phyloP scores from a whole-genome alignment of 2,113 vertebrate genomes.

The Morone chrysops region DNA sequence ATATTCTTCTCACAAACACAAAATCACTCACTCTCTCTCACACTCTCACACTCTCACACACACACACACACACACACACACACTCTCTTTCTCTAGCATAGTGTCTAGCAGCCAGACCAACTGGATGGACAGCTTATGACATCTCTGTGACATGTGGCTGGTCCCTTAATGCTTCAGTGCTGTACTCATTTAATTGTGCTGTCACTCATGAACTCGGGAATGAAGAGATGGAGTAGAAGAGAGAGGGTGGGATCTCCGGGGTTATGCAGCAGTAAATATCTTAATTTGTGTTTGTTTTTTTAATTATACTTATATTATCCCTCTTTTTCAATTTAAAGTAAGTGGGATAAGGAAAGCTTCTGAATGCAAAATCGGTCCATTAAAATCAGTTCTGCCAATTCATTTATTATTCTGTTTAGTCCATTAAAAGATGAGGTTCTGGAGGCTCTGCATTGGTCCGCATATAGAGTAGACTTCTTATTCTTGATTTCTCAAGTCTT shows the following conservation, averaged over 20 bases:
- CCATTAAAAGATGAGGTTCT: slow-evolving; percentile 28
- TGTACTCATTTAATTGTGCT: slow-evolving; percentile 70
- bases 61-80: slow-evolving; percentile 5
- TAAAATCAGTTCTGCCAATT: slow-evolving; percentile 20
- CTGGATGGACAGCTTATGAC: slow-evolving; percentile 62
- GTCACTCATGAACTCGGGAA: slow-evolving; percentile 62
- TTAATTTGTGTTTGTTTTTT: slow-evolving; percentile 19
- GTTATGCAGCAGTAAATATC: slow-evolving; percentile 33
- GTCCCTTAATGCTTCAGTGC: slow-evolving; percentile 66
- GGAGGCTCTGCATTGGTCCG: slow-evolving; percentile 17
- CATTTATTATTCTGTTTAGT: slow-evolving; percentile 42
- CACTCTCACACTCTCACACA: too few relatives aligned
- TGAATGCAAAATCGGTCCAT: slow-evolving; percentile 41
- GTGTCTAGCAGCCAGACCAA: slow-evolving; percentile 25
- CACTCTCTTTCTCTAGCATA: slow-evolving; percentile 7
- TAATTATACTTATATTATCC: slow-evolving; percentile 25
- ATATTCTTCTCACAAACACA: slow-evolving; percentile 55
- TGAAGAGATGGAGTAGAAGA: slow-evolving; percentile 35
- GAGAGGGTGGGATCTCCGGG: slow-evolving; percentile 12
- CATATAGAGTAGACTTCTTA: slow-evolving; percentile 4
- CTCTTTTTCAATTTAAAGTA: slow-evolving; percentile 44
- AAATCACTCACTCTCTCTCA: slow-evolving; percentile 10
- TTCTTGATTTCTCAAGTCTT: slow-evolving; percentile 16
- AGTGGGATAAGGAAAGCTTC: slow-evolving; percentile 9
- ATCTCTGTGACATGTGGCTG: slow-evolving; percentile 60